Conservation (phyloP, 1,140 invertebrate species). For the Pseudobourletiella spinata region DNA sequence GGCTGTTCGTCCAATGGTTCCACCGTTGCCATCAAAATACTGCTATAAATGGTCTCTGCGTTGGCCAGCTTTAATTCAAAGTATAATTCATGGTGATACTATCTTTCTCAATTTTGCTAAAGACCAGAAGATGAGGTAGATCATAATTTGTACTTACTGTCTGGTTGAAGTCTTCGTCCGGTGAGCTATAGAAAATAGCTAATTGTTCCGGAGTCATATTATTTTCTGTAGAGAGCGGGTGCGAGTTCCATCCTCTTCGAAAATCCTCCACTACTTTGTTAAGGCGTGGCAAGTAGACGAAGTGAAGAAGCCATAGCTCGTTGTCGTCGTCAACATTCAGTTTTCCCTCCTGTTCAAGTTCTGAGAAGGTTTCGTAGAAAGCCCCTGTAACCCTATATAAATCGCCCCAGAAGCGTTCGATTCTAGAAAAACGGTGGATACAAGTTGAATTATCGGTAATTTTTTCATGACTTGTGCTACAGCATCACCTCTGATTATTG, state of each 20-base stretch:
- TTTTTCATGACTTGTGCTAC: too few species aligned
- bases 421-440: conserved; percentile 14
- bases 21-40: too few species aligned
- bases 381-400: not conserved
- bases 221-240: conserved; percentile 18
- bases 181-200: too few species aligned
- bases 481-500: conserved; percentile 26
- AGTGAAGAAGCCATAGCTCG: conserved; percentile 10
- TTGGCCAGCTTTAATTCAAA: too few species aligned
- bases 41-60: too few species aligned
- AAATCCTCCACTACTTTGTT: conserved; percentile 5
- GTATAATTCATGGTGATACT: too few species aligned
- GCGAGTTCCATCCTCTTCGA: conserved; percentile 16
- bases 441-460: too few species aligned
- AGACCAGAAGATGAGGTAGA: too few species aligned
- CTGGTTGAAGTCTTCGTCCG: too few species aligned
- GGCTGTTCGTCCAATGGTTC: too few species aligned
- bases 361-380: not conserved
- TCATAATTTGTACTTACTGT: too few species aligned
- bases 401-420: conserved; percentile 23
- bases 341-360: conserved; percentile 1
- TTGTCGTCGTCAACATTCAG: conserved; percentile 5
- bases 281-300: conserved; percentile 18
- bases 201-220: conserved; percentile 16
- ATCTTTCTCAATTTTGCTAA: too few species aligned